Conservation (phyloP, 2,113 vertebrate species). For the Machaerirhynchus nigripectus region DNA sequence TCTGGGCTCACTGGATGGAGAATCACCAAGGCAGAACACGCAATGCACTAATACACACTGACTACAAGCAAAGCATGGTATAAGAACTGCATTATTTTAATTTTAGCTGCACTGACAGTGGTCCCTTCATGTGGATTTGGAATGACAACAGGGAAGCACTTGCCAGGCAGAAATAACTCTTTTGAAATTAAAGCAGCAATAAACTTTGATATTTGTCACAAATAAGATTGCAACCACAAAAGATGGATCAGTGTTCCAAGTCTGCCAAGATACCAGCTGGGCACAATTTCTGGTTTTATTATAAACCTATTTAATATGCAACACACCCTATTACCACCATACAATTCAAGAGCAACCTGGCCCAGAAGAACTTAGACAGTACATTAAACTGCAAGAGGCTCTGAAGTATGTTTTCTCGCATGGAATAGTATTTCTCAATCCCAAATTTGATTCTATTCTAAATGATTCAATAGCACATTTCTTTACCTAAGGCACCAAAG, state of each 20-base stretch:
- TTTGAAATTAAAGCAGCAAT: neutral
- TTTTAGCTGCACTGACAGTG: neutral
- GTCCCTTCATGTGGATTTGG: rapidly evolving
- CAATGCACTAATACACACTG: neutral
- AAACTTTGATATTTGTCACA: neutral
- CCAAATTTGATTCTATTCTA: neutral
- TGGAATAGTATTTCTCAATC: neutral
- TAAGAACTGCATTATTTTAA: neutral
- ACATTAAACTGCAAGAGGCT: neutral
- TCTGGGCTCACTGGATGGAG: neutral
- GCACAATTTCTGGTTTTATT: neutral
- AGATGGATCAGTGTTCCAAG: neutral
- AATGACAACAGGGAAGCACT: neutral
- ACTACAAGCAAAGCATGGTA: neutral
- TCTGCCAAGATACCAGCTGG: neutral
- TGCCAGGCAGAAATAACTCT: neutral
- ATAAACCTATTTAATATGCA: neutral
- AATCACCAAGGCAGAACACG: neutral
- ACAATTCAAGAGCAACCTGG: neutral
- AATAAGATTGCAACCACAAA: neutral
- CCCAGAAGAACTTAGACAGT: neutral
- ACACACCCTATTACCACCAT: neutral
- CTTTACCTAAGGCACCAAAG: neutral
- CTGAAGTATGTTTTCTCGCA: neutral
- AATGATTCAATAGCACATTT: neutral